Percentiles rank a stretch among this genome's conserved stretches.
Evolutionary conservation across 2,888 invertebrate species (phyloP).

Genomic region (Drosophila neotestacea): DNA sequence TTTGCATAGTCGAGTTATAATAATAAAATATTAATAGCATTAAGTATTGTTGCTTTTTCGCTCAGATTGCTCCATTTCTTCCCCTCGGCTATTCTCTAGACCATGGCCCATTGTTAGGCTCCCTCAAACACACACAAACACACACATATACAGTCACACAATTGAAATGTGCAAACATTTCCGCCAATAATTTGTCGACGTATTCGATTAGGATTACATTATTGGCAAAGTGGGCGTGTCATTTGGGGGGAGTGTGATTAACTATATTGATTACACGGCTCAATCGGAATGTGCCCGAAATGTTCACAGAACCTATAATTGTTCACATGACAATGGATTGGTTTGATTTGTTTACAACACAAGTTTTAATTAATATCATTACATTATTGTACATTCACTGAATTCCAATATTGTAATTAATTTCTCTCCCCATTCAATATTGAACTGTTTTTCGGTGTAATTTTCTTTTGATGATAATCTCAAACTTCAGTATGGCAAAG

Average conservation of each 20-base stretch:
- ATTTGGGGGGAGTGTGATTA: conserved; percentile 14
- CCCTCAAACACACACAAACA: conserved; percentile 10
- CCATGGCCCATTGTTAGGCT: conserved; percentile 41
- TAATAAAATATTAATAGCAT: conserved; percentile 75
- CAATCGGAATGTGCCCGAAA: conserved; percentile 27
- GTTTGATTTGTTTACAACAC: background rate
- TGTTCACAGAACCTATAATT: conserved; percentile 9
- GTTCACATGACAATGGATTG: background rate
- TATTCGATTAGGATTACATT: conserved; percentile 56
- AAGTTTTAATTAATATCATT: background rate
- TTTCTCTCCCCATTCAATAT: background rate
- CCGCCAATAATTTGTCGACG: conserved; percentile 61
- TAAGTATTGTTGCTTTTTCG: conserved; percentile 59
- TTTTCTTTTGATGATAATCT: background rate
- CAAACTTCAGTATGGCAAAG: too few relatives aligned
- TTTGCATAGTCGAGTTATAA: conserved; percentile 63
- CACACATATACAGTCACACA: conserved; percentile 1
- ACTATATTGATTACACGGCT: conserved; percentile 40
- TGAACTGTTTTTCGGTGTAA: background rate
- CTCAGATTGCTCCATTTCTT: conserved; percentile 46
- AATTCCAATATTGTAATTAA: conserved; percentile 6
- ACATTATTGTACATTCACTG: background rate
- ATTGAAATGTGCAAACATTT: conserved; percentile 64
- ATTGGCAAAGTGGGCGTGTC: conserved; percentile 16
- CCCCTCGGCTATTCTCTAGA: conserved; percentile 5